Evolutionary conservation across 2,113 vertebrate species (phyloP).

Genomic region (Pipa parva): DNA sequence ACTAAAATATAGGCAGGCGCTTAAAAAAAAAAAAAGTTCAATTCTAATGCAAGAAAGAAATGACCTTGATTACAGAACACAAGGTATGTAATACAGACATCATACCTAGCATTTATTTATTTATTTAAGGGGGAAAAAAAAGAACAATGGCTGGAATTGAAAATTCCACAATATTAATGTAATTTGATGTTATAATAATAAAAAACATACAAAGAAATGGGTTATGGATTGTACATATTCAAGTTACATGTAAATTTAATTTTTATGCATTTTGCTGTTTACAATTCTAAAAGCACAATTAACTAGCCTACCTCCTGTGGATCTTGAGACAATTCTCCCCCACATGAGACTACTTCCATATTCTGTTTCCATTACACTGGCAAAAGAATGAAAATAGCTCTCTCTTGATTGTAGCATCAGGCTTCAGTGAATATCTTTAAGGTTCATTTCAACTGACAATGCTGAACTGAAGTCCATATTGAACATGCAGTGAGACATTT

Average conservation of each 20-base stretch:
- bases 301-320: conserved; percentile 46
- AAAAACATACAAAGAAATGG: conserved; percentile 23
- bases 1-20: conserved; percentile 23
- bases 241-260: conserved; percentile 32
- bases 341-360: conserved; percentile 43
- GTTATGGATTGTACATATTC: conserved; percentile 20
- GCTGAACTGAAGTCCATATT: conserved; percentile 36
- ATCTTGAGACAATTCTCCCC: conserved; percentile 47
- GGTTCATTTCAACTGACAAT: conserved; percentile 40
- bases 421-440: conserved; percentile 34
- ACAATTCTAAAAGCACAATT: conserved; percentile 45
- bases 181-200: too few species aligned
- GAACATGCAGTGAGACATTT: conserved; percentile 27
- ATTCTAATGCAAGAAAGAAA: conserved; percentile 18
- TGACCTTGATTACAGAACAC: conserved; percentile 34
- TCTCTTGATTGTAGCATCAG: conserved; percentile 44
- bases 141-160: conserved; percentile 5
- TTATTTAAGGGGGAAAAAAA: too few species aligned
- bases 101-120: conserved; percentile 8
- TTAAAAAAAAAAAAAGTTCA: conserved; percentile 18
- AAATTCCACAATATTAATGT: conserved; percentile 15
- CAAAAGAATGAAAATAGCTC: conserved; percentile 48
- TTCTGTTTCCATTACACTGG: conserved; percentile 46
- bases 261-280: conserved; percentile 31
- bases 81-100: conserved; percentile 15